Evolutionary conservation across 2,888 invertebrate genomes (phyloP), one percentile per base, ranked within the genome.

Genomic region (Pseudoips prasinana): DNA sequence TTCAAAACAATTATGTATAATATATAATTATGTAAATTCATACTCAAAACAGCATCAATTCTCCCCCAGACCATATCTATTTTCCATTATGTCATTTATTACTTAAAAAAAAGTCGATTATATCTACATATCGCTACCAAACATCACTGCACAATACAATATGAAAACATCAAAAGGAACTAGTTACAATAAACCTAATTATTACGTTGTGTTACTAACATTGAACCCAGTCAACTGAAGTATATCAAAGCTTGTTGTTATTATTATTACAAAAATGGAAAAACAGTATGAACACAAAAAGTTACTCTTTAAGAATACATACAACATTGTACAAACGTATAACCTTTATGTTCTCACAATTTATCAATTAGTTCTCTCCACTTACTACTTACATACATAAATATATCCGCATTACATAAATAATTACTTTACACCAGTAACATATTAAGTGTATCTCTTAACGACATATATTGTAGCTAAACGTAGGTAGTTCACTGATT

Each of bases 91-190:
- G 22, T 45, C 24, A 43, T 27, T 30, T 29, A 34, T 35, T 41
- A 46, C 45, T 55, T 33, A 42, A 14, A 48, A 43, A 29, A 42
- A 38, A 39, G 19, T 39, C 22, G 49, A 39, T 37, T 38, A 40
- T 39, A 40, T 46, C 30, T 53, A 52, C 31, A 49, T 38, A 37
- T 54, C n/a, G n/a, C n/a, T n/a, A n/a, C n/a, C n/a, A 43, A 34
- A 41, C 42, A 34, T 53, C 53, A 54, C 57, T 51, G 55, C 56
- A 51, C 43, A 46, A 40, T 41, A 38, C 39, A 46, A 47, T 39
- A 39, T 46, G 42, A 46, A 46, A 38, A 49, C 36, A 36, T 41
- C 41, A 36, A 54, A 51, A 57, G 59, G 59, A 57, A 57, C 57
- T 48, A 47, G 27, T 40, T 30, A 39, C 41, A 42, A 39, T 40